These are phyloP conservation scores for Mus caroli DNA, from an alignment of 2,797 vertebrate species.

Conservation along the genomic window DNA sequence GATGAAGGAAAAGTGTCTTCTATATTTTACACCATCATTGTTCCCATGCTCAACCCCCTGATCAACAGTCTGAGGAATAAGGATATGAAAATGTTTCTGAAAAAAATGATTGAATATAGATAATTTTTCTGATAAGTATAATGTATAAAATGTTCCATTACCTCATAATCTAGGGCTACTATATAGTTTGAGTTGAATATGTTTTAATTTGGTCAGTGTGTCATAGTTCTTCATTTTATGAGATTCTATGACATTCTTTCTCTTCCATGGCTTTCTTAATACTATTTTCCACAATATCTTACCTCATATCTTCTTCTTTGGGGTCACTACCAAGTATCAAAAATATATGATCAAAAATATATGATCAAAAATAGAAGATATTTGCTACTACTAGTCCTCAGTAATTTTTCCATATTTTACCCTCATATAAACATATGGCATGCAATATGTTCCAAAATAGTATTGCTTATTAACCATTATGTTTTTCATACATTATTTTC, in stretches of 20 bases:
- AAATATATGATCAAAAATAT: too few species aligned
- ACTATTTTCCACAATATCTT: neutral
- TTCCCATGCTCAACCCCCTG: slow-evolving; percentile 70
- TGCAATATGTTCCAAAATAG: neutral
- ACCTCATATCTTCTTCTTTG: neutral
- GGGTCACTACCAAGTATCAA: neutral
- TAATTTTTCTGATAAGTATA: neutral
- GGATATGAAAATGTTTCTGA: slow-evolving; percentile 19
- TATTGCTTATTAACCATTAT: neutral
- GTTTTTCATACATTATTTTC: neutral
- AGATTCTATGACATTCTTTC: neutral
- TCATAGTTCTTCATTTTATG: neutral
- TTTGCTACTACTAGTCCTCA: accelerated
- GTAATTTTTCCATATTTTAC: neutral
- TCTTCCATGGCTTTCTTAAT: neutral
- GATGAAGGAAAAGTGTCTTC: slow-evolving; percentile 67
- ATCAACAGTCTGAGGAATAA: slow-evolving; percentile 60
- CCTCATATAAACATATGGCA: neutral
- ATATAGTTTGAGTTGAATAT: too few species aligned
- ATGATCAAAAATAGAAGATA: too few species aligned
- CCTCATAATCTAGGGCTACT: neutral
- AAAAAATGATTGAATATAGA: slow-evolving; percentile 2
- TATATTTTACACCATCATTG: slow-evolving; percentile 71
- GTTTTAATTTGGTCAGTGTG: too few species aligned
- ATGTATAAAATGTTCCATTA: neutral